These are phyloP conservation scores for Eupithecia exiguata DNA, from an alignment of 2,888 invertebrate species.

Conservation along the genomic window DNA sequence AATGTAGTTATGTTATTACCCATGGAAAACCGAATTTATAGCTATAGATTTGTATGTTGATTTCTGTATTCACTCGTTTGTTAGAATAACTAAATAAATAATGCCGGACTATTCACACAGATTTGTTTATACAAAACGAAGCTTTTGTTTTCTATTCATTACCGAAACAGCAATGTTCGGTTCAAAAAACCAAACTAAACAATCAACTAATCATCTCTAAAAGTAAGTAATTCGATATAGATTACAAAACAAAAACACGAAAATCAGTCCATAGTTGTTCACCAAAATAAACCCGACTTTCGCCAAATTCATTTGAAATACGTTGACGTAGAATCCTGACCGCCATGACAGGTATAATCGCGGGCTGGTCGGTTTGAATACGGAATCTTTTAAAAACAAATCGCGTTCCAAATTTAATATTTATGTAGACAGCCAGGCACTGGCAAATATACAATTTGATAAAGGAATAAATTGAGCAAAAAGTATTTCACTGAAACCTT, in stretches of 20 bases:
- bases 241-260: background rate
- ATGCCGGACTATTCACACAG: background rate
- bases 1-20: background rate
- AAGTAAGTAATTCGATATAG: conserved; percentile 3
- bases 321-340: conserved; percentile 36
- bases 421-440: conserved; percentile 37
- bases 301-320: conserved; percentile 40
- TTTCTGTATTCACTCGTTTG: background rate
- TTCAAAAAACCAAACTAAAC: background rate
- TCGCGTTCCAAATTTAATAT: conserved; percentile 48
- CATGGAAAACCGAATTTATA: background rate
- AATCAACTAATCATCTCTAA: background rate
- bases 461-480: conserved; percentile 16
- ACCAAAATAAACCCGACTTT: conserved; percentile 21
- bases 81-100: background rate
- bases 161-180: background rate
- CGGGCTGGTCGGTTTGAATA: conserved; percentile 49
- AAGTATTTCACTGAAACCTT: background rate
- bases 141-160: background rate
- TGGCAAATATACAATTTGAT: conserved; percentile 44
- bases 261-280: conserved; percentile 8
- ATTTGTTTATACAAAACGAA: background rate
- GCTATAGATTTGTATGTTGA: background rate
- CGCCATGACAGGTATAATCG: conserved; percentile 45
- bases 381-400: conserved; percentile 49